A percentile compares a stretch with the other conserved stretches of the same genome.
Evolutionary conservation across 2,797 vertebrate species (phyloP).

Genomic region (Eospalax fontanierii): DNA sequence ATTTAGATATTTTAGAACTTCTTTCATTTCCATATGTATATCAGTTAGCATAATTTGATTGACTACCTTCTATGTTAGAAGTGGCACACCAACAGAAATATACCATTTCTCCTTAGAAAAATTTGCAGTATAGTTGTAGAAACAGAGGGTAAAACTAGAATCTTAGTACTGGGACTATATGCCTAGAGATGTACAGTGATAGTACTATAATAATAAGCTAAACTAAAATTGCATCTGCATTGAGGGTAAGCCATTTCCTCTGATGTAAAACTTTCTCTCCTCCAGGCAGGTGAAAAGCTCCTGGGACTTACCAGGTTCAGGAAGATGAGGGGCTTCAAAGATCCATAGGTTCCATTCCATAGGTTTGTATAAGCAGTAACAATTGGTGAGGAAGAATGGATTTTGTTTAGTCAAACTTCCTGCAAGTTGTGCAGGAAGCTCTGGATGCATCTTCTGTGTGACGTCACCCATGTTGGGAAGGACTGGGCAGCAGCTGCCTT

Average conservation of each 20-base stretch:
- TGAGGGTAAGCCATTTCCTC: neutral
- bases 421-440: neutral
- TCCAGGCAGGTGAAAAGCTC: neutral
- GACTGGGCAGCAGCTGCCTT: neutral
- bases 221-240: neutral
- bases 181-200: neutral
- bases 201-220: neutral
- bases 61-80: neutral
- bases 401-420: too few species aligned
- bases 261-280: neutral
- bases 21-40: neutral
- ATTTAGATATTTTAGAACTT: neutral
- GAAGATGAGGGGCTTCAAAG: neutral
- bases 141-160: slow-evolving; percentile 42
- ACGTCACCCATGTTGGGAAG: neutral
- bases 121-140: slow-evolving; percentile 8
- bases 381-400: neutral
- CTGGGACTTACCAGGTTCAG: neutral
- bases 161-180: slow-evolving; percentile 26
- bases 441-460: neutral
- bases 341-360: too few species aligned
- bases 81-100: slow-evolving; percentile 41
- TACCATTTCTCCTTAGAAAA: neutral
- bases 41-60: slow-evolving; percentile 37
- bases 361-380: neutral